Percentiles rank a stretch among this genome's conserved stretches.
phyloP scores from a whole-genome alignment of 1,140 invertebrate species.

The Drosophila yakuba region DNA sequence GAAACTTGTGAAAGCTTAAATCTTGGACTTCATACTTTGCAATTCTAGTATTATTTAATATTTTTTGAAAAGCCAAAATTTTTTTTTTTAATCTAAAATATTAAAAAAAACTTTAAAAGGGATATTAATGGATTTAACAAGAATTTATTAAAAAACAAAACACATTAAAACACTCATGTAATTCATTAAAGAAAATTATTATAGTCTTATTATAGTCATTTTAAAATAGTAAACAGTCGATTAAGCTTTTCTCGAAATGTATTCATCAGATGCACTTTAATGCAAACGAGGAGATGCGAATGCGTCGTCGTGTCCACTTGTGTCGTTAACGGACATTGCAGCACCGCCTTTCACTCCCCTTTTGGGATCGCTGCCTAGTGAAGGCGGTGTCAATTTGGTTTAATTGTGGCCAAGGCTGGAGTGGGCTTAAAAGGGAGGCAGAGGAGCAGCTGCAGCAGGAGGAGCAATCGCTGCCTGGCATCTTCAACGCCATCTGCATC shows the following conservation, averaged over 20 bases:
- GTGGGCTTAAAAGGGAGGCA: slow-evolving; percentile 28
- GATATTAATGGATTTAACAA: too few species aligned
- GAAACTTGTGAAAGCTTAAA: too few species aligned
- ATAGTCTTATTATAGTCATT: too few species aligned
- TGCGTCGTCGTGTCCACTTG: slow-evolving; percentile 51
- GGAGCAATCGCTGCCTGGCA: slow-evolving; percentile 36
- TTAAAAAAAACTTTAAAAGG: too few species aligned
- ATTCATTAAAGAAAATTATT: too few species aligned
- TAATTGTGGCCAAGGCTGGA: slow-evolving; percentile 65
- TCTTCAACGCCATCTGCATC: slow-evolving; percentile 54
- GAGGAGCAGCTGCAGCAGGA: slow-evolving; percentile 2
- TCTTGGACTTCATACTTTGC: too few species aligned
- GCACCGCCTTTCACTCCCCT: slow-evolving; percentile 6
- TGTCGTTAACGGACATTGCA: slow-evolving; percentile 53
- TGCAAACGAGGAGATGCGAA: slow-evolving; percentile 42
- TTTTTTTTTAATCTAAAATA: too few species aligned
- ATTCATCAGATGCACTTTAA: slow-evolving; percentile 41
- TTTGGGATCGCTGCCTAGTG: slow-evolving; percentile 4
- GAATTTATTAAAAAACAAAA: too few species aligned
- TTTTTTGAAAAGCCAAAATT: too few species aligned
- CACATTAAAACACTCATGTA: too few species aligned
- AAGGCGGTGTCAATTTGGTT: slow-evolving; percentile 69
- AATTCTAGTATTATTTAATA: too few species aligned
- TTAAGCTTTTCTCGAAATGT: slow-evolving; percentile 9
- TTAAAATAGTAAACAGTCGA: too few species aligned